phyloP scores from a whole-genome alignment of 2,113 vertebrate genomes.

The Laticauda colubrina region DNA sequence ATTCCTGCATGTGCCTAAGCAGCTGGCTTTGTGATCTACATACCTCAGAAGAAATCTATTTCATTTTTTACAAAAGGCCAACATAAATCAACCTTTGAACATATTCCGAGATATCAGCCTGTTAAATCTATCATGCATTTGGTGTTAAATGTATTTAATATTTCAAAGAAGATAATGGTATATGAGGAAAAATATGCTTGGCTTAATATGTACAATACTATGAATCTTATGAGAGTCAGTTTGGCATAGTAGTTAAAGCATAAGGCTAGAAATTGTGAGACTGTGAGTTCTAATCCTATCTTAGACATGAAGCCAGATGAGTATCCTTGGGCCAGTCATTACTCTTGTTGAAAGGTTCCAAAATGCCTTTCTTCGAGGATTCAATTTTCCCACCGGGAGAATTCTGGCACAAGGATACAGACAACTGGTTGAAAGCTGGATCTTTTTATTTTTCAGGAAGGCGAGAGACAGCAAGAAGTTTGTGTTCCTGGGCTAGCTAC shows the following conservation, averaged over 20 bases:
- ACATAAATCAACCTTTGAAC: not conserved
- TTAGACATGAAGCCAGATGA: not conserved
- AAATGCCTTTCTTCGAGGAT: no score
- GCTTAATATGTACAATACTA: not conserved
- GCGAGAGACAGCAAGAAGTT: no score
- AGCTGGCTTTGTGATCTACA: not conserved
- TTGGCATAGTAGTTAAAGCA: not conserved
- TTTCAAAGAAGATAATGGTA: not conserved
- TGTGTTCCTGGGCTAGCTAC: no score
- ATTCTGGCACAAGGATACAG: no score
- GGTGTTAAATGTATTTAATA: not conserved
- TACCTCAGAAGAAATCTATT: not conserved
- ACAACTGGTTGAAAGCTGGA: no score
- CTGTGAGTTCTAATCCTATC: not conserved
- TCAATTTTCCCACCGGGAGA: no score
- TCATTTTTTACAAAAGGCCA: not conserved
- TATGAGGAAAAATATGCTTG: not conserved
- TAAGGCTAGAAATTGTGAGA: not conserved
- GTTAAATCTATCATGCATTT: not conserved
- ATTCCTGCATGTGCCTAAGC: not conserved
- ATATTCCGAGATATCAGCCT: not conserved
- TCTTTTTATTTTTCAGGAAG: no score
- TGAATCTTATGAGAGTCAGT: not conserved
- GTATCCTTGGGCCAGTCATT: not conserved
- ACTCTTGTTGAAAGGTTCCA: not conserved